A percentile compares a stretch with the other conserved stretches of the same genome.
Evolutionary conservation across 2,113 vertebrate species (phyloP).

Genomic region (Bos indicus): DNA sequence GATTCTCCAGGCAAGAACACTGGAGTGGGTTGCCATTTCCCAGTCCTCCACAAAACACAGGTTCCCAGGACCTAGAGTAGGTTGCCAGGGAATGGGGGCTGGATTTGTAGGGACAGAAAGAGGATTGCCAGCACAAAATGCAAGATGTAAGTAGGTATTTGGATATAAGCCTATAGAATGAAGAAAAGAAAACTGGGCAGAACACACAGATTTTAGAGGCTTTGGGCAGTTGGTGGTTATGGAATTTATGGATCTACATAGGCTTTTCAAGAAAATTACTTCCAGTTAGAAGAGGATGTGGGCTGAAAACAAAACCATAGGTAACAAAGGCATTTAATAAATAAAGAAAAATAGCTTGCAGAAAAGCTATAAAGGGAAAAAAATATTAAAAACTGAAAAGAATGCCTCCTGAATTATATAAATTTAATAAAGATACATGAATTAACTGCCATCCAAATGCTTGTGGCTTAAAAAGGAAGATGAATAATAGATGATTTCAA

Average conservation of each 20-base stretch:
- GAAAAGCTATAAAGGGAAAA: not conserved
- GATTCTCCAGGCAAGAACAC: too few relatives aligned
- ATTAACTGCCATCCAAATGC: not conserved
- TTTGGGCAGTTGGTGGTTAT: not conserved
- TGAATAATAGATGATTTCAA: not conserved
- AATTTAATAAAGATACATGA: not conserved
- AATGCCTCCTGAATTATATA: not conserved
- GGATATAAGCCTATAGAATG: not conserved
- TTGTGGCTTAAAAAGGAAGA: not conserved
- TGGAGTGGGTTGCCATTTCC: too few relatives aligned
- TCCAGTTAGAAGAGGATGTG: conserved; percentile 4
- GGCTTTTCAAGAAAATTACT: not conserved
- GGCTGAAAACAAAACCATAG: not conserved
- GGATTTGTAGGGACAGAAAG: not conserved
- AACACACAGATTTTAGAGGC: not conserved
- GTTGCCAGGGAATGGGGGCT: not conserved
- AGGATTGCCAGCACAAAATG: not conserved
- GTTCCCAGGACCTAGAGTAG: not conserved
- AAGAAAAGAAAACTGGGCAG: not conserved
- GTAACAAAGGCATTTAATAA: not conserved
- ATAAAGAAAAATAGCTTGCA: not conserved
- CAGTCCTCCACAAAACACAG: not conserved
- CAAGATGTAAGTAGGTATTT: not conserved
- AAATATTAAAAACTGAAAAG: not conserved
- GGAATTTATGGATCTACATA: not conserved